Evolutionary conservation across 2,888 invertebrate genomes (phyloP).

Genomic region (Caenorhabditis sp.): DNA sequence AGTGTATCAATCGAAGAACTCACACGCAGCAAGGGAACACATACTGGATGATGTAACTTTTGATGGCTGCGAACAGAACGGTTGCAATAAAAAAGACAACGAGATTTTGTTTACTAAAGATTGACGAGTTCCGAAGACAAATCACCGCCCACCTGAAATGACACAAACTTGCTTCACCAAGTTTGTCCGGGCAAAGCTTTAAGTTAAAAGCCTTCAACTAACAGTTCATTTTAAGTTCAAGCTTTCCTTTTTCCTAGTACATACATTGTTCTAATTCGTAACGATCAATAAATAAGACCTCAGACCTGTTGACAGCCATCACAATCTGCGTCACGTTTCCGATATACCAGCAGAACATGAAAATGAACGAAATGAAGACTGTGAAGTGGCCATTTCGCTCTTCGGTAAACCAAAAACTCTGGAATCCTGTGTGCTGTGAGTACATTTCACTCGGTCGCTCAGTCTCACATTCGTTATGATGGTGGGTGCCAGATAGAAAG

Average conservation of each 20-base stretch:
- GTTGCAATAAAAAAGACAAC: background rate
- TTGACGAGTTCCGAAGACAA: background rate
- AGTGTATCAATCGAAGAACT: background rate
- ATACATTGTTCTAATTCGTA: too few relatives aligned
- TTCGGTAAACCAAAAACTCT: slow-evolving; percentile 51
- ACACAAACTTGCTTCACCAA: too few relatives aligned
- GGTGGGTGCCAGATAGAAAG: slow-evolving; percentile 58
- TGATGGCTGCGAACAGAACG: background rate
- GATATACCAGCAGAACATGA: slow-evolving; percentile 64
- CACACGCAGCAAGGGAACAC: background rate
- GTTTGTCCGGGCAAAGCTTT: too few relatives aligned
- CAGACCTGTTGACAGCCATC: slow-evolving; percentile 59
- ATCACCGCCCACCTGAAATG: slow-evolving; percentile 4
- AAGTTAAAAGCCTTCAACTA: too few relatives aligned
- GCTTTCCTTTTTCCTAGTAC: background rate
- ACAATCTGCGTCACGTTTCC: slow-evolving; percentile 61
- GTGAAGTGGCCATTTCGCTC: slow-evolving; percentile 15
- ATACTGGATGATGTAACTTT: slow-evolving; percentile 9
- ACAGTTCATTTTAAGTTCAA: too few relatives aligned
- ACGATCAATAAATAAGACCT: too few relatives aligned
- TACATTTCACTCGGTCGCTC: background rate
- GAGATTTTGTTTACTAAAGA: too few relatives aligned
- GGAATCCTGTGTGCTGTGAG: background rate
- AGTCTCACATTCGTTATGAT: slow-evolving; percentile 43
- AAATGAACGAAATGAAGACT: slow-evolving; percentile 54